These are phyloP conservation scores for Bradypodion ventrale DNA, from an alignment of 2,797 vertebrate genomes.

Conservation along the genomic window DNA sequence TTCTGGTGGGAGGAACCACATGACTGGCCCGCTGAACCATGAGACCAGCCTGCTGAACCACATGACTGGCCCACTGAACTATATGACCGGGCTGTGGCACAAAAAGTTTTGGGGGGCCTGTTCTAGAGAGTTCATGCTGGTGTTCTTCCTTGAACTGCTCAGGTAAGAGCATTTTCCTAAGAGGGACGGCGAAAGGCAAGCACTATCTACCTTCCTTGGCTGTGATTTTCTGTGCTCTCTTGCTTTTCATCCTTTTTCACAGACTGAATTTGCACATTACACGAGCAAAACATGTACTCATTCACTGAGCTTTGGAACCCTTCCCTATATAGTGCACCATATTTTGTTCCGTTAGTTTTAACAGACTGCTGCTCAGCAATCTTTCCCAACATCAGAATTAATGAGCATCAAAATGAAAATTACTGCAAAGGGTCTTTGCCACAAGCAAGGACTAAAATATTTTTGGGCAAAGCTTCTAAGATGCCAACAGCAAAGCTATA, in stretches of 20 bases:
- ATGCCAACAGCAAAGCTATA: slow-evolving; percentile 4
- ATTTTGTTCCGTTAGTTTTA: slow-evolving; percentile 5
- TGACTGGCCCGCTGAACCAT: no score
- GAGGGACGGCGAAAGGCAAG: not conserved
- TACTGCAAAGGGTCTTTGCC: slow-evolving; percentile 26
- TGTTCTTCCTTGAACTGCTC: no score
- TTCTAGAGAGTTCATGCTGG: no score
- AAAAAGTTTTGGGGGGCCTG: no score
- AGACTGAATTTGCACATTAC: not conserved
- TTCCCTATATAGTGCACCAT: not conserved
- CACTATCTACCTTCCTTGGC: not conserved
- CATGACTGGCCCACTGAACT: no score
- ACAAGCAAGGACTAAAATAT: slow-evolving; percentile 27
- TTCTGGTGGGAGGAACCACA: no score
- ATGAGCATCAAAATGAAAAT: slow-evolving; percentile 11
- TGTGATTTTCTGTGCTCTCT: not conserved
- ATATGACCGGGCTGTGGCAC: no score
- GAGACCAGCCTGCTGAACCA: no score
- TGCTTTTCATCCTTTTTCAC: no score
- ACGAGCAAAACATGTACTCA: not conserved
- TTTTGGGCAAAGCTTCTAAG: not conserved
- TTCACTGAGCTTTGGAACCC: not conserved
- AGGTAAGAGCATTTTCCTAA: not conserved
- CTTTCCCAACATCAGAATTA: slow-evolving; percentile 5
- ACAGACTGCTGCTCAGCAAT: slow-evolving; percentile 1